These are phyloP conservation scores for Catagonus wagneri DNA, from an alignment of 2,113 vertebrate species.

Conservation along the genomic window DNA sequence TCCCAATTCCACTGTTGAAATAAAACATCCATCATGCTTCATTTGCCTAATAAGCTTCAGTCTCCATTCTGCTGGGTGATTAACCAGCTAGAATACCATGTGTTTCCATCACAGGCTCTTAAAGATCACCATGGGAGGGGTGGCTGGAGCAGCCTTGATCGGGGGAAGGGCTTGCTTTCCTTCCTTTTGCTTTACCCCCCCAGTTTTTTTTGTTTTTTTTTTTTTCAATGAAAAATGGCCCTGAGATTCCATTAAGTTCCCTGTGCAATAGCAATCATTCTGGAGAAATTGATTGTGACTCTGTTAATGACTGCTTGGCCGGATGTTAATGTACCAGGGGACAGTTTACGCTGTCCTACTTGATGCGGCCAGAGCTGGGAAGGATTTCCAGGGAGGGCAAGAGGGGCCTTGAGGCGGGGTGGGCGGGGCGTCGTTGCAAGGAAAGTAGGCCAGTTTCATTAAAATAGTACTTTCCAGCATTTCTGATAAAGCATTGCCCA, in stretches of 20 bases:
- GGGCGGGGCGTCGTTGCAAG: neutral
- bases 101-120: neutral
- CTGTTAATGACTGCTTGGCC: constrained; percentile 65
- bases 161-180: neutral
- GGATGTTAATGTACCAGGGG: constrained; percentile 58
- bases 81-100: neutral
- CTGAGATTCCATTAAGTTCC: constrained; percentile 68
- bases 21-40: neutral
- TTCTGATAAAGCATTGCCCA: neutral
- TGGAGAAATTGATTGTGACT: constrained; percentile 70
- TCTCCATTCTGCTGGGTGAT: constrained; percentile 25
- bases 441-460: neutral
- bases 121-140: neutral
- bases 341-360: constrained; percentile 44
- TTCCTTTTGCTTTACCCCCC: neutral
- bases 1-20: neutral
- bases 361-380: neutral
- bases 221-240: constrained; percentile 56
- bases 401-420: neutral
- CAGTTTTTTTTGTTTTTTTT: too few species aligned
- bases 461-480: neutral
- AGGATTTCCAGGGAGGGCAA: neutral
- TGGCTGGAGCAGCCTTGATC: neutral
- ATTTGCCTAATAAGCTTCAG: constrained; percentile 7
- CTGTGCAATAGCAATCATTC: constrained; percentile 48